phyloP scores from a whole-genome alignment of 2,797 vertebrate species.

The Phataginus tetradactyla region DNA sequence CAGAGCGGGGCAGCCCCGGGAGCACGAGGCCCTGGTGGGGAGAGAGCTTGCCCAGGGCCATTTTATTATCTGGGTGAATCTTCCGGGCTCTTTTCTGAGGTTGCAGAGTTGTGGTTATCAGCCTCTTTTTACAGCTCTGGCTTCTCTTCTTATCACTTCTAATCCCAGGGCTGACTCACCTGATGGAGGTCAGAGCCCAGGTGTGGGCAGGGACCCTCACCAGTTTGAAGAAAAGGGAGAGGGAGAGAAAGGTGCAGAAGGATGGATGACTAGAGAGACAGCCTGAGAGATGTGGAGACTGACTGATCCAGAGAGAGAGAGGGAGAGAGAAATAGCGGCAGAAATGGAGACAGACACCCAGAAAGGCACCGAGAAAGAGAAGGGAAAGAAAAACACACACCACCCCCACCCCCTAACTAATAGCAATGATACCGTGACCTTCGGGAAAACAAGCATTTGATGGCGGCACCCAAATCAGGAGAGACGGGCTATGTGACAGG shows the following conservation, averaged over 20 bases:
- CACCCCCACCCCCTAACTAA: too few species aligned
- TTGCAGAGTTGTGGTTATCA: neutral
- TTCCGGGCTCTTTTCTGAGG: neutral
- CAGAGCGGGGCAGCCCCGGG: neutral
- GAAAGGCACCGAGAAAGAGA: neutral
- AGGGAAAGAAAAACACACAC: neutral
- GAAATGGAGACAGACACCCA: neutral
- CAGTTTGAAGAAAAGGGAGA: neutral
- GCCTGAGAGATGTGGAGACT: neutral
- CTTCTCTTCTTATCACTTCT: neutral
- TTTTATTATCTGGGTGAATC: neutral
- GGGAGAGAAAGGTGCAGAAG: neutral
- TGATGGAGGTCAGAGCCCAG: neutral
- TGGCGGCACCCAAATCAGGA: neutral
- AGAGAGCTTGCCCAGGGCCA: neutral
- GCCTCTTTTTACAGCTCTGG: neutral
- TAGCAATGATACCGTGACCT: neutral
- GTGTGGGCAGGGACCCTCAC: neutral
- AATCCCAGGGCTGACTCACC: neutral
- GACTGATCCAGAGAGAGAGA: neutral
- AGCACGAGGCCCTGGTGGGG: neutral
- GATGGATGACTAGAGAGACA: neutral
- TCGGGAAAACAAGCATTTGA: neutral
- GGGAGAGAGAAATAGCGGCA: neutral
- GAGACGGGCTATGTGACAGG: neutral